Evolutionary conservation across 2,888 invertebrate genomes (phyloP).

Genomic region (Elysia crispata): DNA sequence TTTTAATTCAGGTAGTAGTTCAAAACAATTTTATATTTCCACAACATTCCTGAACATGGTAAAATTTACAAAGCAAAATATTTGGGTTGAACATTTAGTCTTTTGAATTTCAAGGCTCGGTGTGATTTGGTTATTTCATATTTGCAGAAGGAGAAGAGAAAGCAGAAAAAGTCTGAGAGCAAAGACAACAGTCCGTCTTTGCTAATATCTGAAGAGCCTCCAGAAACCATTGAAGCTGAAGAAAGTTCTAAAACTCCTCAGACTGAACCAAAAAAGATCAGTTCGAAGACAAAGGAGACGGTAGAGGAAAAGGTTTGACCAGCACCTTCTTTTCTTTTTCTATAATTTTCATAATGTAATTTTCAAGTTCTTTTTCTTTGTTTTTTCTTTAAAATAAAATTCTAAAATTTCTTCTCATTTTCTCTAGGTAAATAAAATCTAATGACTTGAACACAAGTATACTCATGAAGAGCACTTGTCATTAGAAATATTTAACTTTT

Average conservation of each 20-base stretch:
- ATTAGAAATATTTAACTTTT: too few relatives aligned
- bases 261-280: not conserved
- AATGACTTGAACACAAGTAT: too few relatives aligned
- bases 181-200: slow-evolving; percentile 57
- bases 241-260: not conserved
- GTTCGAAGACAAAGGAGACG: not conserved
- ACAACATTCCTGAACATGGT: not conserved
- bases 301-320: too few relatives aligned
- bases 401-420: too few relatives aligned
- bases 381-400: too few relatives aligned
- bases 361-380: too few relatives aligned
- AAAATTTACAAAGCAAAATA: not conserved
- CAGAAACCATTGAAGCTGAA: slow-evolving; percentile 31
- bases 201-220: slow-evolving; percentile 51
- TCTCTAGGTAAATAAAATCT: too few relatives aligned
- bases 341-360: too few relatives aligned
- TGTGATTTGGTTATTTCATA: not conserved
- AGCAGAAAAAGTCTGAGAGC: slow-evolving; percentile 53
- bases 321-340: too few relatives aligned
- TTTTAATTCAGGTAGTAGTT: not conserved
- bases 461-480: too few relatives aligned
- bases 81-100: too few relatives aligned
- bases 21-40: not conserved
- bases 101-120: too few relatives aligned
- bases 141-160: slow-evolving; percentile 63